Evolutionary conservation across 2,888 invertebrate genomes (phyloP).

Genomic region (Acrobasis consociella): DNA sequence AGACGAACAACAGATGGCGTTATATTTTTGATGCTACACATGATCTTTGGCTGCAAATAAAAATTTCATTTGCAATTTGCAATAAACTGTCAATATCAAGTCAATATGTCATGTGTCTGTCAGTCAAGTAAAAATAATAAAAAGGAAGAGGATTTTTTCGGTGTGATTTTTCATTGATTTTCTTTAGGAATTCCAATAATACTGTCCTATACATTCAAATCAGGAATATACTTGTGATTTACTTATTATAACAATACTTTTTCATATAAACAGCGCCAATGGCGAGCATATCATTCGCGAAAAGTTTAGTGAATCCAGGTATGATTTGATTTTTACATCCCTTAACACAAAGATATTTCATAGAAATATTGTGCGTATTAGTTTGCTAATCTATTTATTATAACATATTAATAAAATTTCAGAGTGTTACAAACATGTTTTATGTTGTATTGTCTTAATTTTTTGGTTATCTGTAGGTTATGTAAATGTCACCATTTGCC

Average conservation of each 20-base stretch:
- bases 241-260: slow-evolving; percentile 27
- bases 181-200: neutral
- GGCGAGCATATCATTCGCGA: slow-evolving; percentile 75
- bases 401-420: neutral
- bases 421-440: neutral
- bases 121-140: slow-evolving; percentile 9
- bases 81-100: too few species aligned
- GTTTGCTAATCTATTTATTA: neutral
- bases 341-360: too few species aligned
- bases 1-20: too few species aligned
- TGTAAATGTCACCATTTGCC: slow-evolving; percentile 47
- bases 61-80: slow-evolving; percentile 1
- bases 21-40: too few species aligned
- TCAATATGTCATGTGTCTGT: neutral
- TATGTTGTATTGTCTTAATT: slow-evolving; percentile 7
- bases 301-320: slow-evolving; percentile 77
- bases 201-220: neutral
- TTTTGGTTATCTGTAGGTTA: slow-evolving; percentile 46
- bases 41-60: too few species aligned
- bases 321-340: neutral
- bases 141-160: neutral
- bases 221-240: slow-evolving; percentile 18
- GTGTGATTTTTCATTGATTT: slow-evolving; percentile 17
- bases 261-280: slow-evolving; percentile 48
- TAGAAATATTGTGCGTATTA: too few species aligned